phyloP scores from a whole-genome alignment of 2,797 vertebrate genomes.

The Sebastes dallii region DNA sequence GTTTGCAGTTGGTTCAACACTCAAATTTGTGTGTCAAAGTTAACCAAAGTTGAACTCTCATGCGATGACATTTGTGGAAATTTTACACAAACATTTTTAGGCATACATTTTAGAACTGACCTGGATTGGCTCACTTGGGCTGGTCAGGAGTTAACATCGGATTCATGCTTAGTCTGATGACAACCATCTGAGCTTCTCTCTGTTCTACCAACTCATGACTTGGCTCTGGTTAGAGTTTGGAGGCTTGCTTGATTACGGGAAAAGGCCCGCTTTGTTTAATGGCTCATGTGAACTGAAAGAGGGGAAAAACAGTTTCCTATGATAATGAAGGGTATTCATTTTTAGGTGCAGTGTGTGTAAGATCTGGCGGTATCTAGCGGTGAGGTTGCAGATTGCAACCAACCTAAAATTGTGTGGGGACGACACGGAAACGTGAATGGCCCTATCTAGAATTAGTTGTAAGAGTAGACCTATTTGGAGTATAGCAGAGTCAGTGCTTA shows the following conservation, averaged over 20 bases:
- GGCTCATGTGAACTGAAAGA: neutral
- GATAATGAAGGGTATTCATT: neutral
- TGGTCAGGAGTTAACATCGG: neutral
- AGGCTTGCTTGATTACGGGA: neutral
- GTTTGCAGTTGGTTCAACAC: neutral
- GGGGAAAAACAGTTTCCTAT: neutral
- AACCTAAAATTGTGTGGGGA: too few species aligned
- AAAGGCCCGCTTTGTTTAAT: neutral
- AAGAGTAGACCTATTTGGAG: too few species aligned
- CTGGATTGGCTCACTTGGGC: neutral
- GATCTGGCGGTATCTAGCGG: too few species aligned
- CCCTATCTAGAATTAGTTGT: too few species aligned
- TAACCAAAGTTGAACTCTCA: neutral
- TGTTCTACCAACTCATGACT: neutral
- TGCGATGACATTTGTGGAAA: neutral
- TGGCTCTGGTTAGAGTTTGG: too few species aligned
- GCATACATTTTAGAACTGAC: neutral
- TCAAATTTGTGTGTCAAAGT: neutral
- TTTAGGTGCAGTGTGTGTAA: neutral
- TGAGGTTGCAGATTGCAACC: too few species aligned
- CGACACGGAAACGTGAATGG: too few species aligned
- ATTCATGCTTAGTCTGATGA: neutral
- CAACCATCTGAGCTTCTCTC: neutral
- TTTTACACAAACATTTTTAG: neutral
- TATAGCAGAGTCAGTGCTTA: too few species aligned